These are phyloP conservation scores for Brachypodius melanocephalos DNA, from an alignment of 2,113 vertebrate species.

Conservation along the genomic window DNA sequence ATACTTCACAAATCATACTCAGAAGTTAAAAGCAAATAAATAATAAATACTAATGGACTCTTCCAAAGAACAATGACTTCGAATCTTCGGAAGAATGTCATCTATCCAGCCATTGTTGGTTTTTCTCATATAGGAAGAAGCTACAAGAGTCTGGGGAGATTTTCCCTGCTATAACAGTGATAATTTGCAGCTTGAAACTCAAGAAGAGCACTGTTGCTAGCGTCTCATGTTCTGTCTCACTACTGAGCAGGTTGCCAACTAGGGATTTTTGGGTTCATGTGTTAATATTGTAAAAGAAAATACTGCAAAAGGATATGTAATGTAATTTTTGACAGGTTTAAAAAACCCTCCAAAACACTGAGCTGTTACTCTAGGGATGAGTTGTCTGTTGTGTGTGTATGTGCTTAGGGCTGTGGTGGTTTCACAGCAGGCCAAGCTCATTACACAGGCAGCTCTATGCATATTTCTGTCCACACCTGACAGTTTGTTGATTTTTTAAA, in stretches of 20 bases:
- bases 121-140: not conserved
- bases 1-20: not conserved
- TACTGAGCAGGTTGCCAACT: not conserved
- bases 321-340: not conserved
- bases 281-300: not conserved
- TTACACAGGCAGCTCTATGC: not conserved
- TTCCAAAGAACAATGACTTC: not conserved
- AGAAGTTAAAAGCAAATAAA: not conserved
- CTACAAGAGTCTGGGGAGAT: not conserved
- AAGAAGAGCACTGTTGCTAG: not conserved
- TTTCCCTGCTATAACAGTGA: not conserved
- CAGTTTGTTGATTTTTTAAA: not conserved
- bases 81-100: not conserved
- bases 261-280: not conserved
- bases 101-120: not conserved
- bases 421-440: not conserved
- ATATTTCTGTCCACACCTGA: conserved; percentile 1
- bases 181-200: not conserved
- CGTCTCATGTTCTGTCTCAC: not conserved
- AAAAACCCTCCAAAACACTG: not conserved
- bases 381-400: not conserved
- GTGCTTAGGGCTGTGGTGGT: not conserved
- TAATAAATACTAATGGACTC: not conserved
- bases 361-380: not conserved
- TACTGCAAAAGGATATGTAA: not conserved